Conservation (phyloP, 2,888 invertebrate species). For the Ernsta delagoae region DNA sequence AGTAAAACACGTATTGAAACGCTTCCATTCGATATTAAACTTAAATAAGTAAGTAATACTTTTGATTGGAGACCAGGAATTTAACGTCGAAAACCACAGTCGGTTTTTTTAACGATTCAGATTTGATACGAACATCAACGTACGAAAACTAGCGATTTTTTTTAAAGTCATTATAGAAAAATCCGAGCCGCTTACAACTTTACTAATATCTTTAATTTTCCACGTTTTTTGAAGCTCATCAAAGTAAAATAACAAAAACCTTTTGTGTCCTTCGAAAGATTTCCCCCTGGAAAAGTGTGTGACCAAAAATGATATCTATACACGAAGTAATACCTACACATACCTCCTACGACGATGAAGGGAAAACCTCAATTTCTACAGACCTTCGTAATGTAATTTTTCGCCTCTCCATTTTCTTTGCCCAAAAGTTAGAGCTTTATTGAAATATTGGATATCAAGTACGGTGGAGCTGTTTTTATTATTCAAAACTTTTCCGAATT, state of each 20-base stretch:
- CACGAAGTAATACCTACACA: slow-evolving; percentile 54
- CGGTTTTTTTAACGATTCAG: neutral
- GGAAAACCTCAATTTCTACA: slow-evolving; percentile 68
- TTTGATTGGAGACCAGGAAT: too few relatives aligned
- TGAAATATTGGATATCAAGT: slow-evolving; percentile 83
- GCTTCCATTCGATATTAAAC: too few relatives aligned
- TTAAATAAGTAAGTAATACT: too few relatives aligned
- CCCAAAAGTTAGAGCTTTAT: slow-evolving; percentile 76
- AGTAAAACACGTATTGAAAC: too few relatives aligned
- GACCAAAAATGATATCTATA: slow-evolving; percentile 45
- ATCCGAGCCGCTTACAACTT: slow-evolving; percentile 6
- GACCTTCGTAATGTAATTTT: slow-evolving; percentile 81
- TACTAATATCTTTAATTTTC: slow-evolving; percentile 21
- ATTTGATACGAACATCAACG: neutral
- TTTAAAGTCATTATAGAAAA: slow-evolving; percentile 7
- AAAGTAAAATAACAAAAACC: slow-evolving; percentile 36
- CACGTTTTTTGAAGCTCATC: slow-evolving; percentile 27
- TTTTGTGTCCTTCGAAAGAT: slow-evolving; percentile 38
- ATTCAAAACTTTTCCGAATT: slow-evolving; percentile 68
- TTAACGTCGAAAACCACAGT: too few relatives aligned
- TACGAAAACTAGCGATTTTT: neutral
- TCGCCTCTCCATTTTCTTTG: slow-evolving; percentile 74
- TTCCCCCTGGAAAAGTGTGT: slow-evolving; percentile 40
- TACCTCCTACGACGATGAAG: too few relatives aligned
- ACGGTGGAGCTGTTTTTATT: slow-evolving; percentile 76